A percentile compares a stretch with the other conserved stretches of the same genome.
Conservation (phyloP, 2,113 vertebrate genomes). For the Xenopus tropicalis region DNA sequence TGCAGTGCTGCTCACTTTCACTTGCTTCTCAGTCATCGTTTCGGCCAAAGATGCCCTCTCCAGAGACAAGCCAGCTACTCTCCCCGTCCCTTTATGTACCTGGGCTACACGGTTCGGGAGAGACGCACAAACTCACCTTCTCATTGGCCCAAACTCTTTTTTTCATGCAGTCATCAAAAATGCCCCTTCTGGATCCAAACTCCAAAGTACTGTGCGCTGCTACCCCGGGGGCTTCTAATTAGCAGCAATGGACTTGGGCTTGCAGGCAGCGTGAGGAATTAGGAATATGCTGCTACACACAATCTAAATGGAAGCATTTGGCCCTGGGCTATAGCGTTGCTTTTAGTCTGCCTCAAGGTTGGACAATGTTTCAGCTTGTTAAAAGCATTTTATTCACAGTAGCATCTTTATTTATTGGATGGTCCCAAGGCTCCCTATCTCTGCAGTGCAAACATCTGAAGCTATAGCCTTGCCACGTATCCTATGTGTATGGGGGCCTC, state of each 20-base stretch:
- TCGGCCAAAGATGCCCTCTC: conserved; percentile 10
- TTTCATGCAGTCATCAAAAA: conserved; percentile 40
- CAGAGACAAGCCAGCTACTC: conserved; percentile 7
- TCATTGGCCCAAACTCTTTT: conserved; percentile 6
- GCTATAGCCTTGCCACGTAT: too few relatives aligned
- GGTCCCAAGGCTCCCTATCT: too few relatives aligned
- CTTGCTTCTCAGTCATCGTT: conserved; percentile 45
- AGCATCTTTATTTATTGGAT: too few relatives aligned
- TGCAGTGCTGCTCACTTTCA: conserved; percentile 50
- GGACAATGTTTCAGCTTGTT: conserved; percentile 12
- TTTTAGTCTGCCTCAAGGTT: conserved; percentile 19
- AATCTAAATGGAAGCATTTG: conserved; percentile 14
- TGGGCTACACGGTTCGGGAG: neutral
- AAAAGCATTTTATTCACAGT: too few relatives aligned
- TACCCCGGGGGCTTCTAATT: neutral
- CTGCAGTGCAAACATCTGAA: too few relatives aligned
- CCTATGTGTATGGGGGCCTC: too few relatives aligned
- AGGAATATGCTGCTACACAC: conserved; percentile 2
- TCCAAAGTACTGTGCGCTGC: neutral
- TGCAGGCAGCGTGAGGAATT: conserved; percentile 20
- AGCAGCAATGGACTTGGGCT: conserved; percentile 7
- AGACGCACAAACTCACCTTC: conserved; percentile 28
- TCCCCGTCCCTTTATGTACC: conserved; percentile 1
- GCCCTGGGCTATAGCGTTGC: conserved; percentile 29
- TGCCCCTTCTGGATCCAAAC: conserved; percentile 7